Evolutionary conservation across 2,888 invertebrate genomes (phyloP).

Genomic region (Liodrosophila aerea): DNA sequence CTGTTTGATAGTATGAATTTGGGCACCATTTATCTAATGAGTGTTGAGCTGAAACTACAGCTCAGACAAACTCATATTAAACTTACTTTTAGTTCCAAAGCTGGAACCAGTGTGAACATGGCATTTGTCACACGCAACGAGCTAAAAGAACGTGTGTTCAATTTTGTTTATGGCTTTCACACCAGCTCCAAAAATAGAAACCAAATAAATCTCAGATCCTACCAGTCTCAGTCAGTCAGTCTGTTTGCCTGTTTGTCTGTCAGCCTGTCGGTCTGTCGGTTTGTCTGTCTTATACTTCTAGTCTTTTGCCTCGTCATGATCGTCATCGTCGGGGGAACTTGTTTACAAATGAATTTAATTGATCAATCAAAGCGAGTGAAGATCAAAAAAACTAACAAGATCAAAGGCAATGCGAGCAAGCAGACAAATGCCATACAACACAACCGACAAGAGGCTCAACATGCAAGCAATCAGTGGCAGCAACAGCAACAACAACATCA

Average conservation of each 20-base stretch:
- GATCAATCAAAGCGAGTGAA: constrained; percentile 80
- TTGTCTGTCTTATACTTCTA: too few relatives aligned
- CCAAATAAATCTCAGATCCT: constrained; percentile 34
- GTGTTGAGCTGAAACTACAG: constrained; percentile 3
- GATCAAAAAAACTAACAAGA: constrained; percentile 74
- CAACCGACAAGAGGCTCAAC: constrained; percentile 61
- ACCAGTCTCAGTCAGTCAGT: not conserved
- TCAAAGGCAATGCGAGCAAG: constrained; percentile 64
- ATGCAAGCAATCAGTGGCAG: constrained; percentile 63
- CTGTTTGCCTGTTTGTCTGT: too few relatives aligned
- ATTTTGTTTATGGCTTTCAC: too few relatives aligned
- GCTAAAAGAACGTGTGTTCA: not conserved
- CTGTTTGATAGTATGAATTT: too few relatives aligned
- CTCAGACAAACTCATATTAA: too few relatives aligned
- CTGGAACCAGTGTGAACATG: not conserved
- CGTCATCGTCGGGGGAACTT: constrained; percentile 56
- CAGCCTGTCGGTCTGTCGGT: too few relatives aligned
- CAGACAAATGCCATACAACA: constrained; percentile 75
- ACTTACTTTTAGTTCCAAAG: not conserved
- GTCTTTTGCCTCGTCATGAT: constrained; percentile 24
- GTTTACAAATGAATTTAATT: constrained; percentile 82
- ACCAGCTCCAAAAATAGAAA: constrained; percentile 35
- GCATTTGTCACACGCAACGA: constrained; percentile 12
- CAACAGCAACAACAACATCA: constrained; percentile 9
- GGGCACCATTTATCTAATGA: too few relatives aligned